A percentile compares a stretch with the other conserved stretches of the same genome.
These are phyloP conservation scores for Cyclina sinensis DNA, from an alignment of 1,140 invertebrate genomes.

Conservation along the genomic window DNA sequence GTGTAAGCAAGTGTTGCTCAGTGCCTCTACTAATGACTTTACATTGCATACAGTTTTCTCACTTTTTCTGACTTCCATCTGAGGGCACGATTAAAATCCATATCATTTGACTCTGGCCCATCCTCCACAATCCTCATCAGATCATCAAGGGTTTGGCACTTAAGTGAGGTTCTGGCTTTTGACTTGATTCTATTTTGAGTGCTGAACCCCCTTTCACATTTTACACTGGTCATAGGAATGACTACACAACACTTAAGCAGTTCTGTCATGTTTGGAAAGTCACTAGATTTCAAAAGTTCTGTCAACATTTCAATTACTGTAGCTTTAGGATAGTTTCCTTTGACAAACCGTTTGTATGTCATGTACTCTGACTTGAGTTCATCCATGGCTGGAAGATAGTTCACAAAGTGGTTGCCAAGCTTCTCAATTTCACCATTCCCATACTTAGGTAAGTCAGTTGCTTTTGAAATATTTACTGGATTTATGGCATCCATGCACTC, in stretches of 20 bases:
- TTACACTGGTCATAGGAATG: slow-evolving; percentile 30
- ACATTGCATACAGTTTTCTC: background rate
- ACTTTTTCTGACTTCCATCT: slow-evolving; percentile 32
- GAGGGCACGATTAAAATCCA: slow-evolving; percentile 40
- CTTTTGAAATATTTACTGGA: background rate
- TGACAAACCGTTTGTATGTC: slow-evolving; percentile 7
- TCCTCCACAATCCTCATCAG: slow-evolving; percentile 54
- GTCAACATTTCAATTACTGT: background rate
- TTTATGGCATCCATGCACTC: slow-evolving; percentile 7
- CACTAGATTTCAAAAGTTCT: background rate
- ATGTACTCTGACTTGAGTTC: slow-evolving; percentile 15
- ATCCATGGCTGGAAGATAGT: too few species aligned
- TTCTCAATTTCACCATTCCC: slow-evolving; percentile 19
- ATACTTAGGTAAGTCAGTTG: slow-evolving; percentile 17
- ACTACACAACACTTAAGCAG: slow-evolving; percentile 30
- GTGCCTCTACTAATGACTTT: background rate
- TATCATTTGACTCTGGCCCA: background rate
- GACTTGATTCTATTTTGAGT: slow-evolving; percentile 52
- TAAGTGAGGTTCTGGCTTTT: slow-evolving; percentile 8
- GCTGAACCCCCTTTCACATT: slow-evolving; percentile 51
- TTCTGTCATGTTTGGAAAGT: background rate
- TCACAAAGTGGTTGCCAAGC: background rate
- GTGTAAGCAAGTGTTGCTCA: too few species aligned
- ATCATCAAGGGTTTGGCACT: slow-evolving; percentile 29
- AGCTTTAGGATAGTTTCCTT: background rate